Base-by-base conservation (phyloP, 2,888 invertebrate species). In the Anticlea derivata region DNA sequence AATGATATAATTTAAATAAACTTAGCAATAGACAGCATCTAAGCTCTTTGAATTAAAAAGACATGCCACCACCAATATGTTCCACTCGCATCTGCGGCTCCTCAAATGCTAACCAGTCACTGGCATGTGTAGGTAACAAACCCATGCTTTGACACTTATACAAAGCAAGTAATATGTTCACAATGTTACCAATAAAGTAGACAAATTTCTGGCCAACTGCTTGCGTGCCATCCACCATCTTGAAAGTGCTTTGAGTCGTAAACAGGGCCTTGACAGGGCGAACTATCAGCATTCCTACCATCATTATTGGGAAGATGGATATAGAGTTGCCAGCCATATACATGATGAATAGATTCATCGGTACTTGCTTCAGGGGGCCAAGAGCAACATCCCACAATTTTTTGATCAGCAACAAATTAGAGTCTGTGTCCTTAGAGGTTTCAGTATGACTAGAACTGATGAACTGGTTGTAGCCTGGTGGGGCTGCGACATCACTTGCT, bases 311-410 rank as follows among this genome's bases (percentile, higher is more conserved):
- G 73, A 99, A 99, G 69, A 99, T 99, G 0, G 99, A 99, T 70
- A 99, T 99, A 0, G 99, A 98, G 82, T 98, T 99, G 10, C 99
- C 99, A 44, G 99, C 98, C 99, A 99, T 99, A 86, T 99, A 99
- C 98, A 99, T 99, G 53, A 99, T 98, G 80, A 99, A 98, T 56
- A 99, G 91, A 85, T 99, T 99, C 99, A 99, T 99, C 0, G 99
- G 99, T 61, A 97, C 97, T 91, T 97, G 98, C 82, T 99, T 99
- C 23, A 99, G 81, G 1, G 99, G 99, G 0, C 96, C 98, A 10
- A 99, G 83, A 0, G 99, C 99, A 41, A 99, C 93, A 77, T 99
- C 99, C 99, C 99, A 99, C 40, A 98, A 95, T 78, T 98, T 97
- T 79, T 98, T 98, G 5, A 97, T 96, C 61, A 98, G 94, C 44